Percentiles rank a stretch among this genome's conserved stretches.
These are phyloP conservation scores for Pedicia rivosa DNA, from an alignment of 2,888 invertebrate species.

Conservation along the genomic window DNA sequence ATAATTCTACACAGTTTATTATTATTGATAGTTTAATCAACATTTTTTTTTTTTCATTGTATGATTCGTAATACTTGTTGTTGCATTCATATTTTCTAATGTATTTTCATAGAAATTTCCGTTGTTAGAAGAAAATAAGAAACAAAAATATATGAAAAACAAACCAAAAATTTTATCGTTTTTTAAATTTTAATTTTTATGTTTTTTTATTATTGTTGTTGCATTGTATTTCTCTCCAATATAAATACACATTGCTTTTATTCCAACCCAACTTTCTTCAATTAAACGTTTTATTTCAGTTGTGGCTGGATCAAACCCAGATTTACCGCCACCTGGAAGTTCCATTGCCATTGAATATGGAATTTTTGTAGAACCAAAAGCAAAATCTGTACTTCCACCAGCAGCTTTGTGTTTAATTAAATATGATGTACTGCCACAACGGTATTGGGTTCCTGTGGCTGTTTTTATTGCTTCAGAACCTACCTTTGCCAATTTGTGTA, in stretches of 20 bases:
- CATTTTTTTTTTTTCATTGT: too few species aligned
- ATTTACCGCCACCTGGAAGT: slow-evolving; percentile 22
- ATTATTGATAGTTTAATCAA: too few species aligned
- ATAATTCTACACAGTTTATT: too few species aligned
- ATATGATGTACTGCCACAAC: slow-evolving; percentile 25
- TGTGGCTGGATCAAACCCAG: slow-evolving; percentile 26
- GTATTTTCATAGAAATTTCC: too few species aligned
- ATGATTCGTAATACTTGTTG: too few species aligned
- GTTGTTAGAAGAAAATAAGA: too few species aligned
- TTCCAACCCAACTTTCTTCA: slow-evolving; percentile 28
- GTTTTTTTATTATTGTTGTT: background rate
- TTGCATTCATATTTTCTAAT: too few species aligned
- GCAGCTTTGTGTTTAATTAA: slow-evolving; percentile 22
- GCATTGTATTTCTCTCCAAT: slow-evolving; percentile 15
- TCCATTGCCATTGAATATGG: slow-evolving; percentile 28
- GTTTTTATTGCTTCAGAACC: slow-evolving; percentile 24
- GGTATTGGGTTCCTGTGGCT: slow-evolving; percentile 24
- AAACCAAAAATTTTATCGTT: too few species aligned
- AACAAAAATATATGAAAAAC: too few species aligned
- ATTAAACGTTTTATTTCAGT: slow-evolving; percentile 23
- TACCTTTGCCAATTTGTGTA: slow-evolving; percentile 23
- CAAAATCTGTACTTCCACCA: slow-evolving; percentile 29
- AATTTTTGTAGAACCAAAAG: slow-evolving; percentile 22
- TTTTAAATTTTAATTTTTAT: too few species aligned
- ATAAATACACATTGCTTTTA: slow-evolving; percentile 27